A percentile compares a stretch with the other conserved stretches of the same genome.
Evolutionary conservation across 2,113 vertebrate species (phyloP).

Genomic region (Notarius quadriscutis): DNA sequence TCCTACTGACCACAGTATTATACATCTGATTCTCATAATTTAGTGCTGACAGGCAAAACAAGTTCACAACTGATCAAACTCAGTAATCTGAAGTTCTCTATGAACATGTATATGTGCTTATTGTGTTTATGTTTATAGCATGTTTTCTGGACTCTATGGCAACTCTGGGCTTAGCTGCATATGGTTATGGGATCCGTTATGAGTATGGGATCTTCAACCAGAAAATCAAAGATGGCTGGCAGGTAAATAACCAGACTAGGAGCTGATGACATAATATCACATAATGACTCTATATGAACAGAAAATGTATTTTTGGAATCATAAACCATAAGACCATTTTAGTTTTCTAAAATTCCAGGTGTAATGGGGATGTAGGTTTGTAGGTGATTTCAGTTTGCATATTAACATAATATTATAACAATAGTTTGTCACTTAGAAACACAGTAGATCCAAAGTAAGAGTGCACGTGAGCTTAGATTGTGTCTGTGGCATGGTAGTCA

Average conservation of each 20-base stretch:
- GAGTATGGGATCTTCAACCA: conserved; percentile 99
- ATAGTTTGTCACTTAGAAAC: no score
- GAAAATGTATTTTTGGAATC: background rate
- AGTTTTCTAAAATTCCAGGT: no score
- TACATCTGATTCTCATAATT: background rate
- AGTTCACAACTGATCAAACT: background rate
- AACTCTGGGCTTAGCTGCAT: conserved; percentile 91
- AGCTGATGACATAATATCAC: background rate
- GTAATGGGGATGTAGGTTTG: background rate
- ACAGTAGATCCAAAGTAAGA: no score
- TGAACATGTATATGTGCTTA: background rate
- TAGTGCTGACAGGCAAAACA: background rate
- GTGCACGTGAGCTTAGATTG: background rate
- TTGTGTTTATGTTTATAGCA: conserved; percentile 67
- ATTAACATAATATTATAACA: background rate
- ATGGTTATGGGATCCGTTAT: conserved; percentile 95
- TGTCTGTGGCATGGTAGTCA: background rate
- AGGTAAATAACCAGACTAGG: conserved; percentile 71
- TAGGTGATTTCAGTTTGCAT: background rate
- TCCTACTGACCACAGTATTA: background rate
- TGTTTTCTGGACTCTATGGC: conserved; percentile 98
- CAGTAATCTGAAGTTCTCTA: background rate
- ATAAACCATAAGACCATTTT: background rate
- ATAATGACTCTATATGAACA: background rate
- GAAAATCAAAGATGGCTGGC: conserved; percentile 93